Base-by-base conservation (phyloP, 2,113 vertebrate genomes). In the Thunnus maccoyii region DNA sequence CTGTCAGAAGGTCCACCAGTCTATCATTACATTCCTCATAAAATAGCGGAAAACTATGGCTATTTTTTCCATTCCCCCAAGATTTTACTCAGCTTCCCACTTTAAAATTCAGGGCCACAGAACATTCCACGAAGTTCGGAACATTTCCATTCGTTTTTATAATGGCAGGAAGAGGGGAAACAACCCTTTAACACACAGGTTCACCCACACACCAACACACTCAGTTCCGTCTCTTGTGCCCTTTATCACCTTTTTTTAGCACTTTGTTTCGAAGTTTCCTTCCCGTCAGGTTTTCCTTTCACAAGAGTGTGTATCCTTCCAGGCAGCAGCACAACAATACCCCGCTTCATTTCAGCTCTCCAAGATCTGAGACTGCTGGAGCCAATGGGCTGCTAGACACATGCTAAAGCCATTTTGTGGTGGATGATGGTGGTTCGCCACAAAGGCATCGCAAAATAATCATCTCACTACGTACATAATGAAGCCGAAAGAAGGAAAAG, bases 241-340 rank as follows among this genome's bases (percentile, higher is more conserved):
- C 68, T 79, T 86, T 82, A 48, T 83, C 81, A 80, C 74, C 74
- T 82, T 89, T 86, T 87, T 82, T 85, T 86, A 86, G 86, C 82
- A 66, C 88, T 92, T 93, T 92, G 80, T 90, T 92, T 92, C 57
- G 44, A 91, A 74, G 86, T 93, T 93, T 93, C 83, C 92, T 89
- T 93, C 86, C 86, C 27, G 18, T 70, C 81, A 78, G 81, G 69
- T 82, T 92, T 91, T 89, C 74, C 85, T 89, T 86, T 86, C 78
- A 67, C 60, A 54, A 1, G 71, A 62, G 68, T 61, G 71, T 72
- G 67, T 87, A 69, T 87, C 88, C 86, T 78, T 80, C 78, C 76
- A 63, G 14, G 71, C 79, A 79, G 88, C 73, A 55, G 18, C 48
- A 72, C 87, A 91, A 91, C 90, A 92, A 91, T 92, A 68, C 52